Conservation (phyloP, 2,797 vertebrate genomes). For the Acridotheres tristis region DNA sequence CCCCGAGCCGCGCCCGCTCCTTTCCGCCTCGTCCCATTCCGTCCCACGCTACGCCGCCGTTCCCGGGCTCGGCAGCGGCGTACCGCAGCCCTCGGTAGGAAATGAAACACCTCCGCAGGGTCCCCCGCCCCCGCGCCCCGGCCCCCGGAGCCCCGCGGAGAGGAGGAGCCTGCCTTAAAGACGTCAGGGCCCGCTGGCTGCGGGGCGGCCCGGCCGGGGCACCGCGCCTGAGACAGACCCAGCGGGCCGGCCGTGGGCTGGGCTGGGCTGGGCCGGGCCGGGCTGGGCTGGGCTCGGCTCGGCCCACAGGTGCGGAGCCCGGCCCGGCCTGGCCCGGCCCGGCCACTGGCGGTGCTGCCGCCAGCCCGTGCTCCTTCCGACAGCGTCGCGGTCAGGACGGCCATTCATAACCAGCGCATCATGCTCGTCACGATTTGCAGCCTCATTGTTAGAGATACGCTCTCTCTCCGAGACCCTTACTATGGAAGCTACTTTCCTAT, state of each 20-base stretch:
- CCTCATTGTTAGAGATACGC: rapidly evolving
- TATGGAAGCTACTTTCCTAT: rapidly evolving
- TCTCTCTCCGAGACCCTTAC: rapidly evolving
- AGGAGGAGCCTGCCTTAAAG: constrained; percentile 72
- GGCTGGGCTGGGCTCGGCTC: neutral
- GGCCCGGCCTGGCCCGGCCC: neutral
- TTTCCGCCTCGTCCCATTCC: neutral
- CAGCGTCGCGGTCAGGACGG: neutral
- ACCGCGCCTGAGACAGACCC: rapidly evolving
- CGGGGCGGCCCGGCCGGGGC: neutral
- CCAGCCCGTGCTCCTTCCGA: neutral
- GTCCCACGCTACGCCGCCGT: neutral
- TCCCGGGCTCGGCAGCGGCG: neutral
- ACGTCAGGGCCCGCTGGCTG: neutral
- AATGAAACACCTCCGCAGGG: constrained; percentile 61
- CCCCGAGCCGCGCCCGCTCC: neutral
- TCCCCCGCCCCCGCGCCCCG: neutral
- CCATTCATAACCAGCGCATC: rapidly evolving
- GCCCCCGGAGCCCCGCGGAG: neutral
- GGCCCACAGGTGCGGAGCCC: no score
- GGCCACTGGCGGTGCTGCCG: neutral
- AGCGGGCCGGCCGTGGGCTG: neutral
- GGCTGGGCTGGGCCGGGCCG: neutral
- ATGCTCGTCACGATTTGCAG: rapidly evolving
- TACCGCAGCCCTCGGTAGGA: neutral